Base-by-base conservation (phyloP, 2,888 invertebrate genomes). In the Aleiodes testaceus region DNA sequence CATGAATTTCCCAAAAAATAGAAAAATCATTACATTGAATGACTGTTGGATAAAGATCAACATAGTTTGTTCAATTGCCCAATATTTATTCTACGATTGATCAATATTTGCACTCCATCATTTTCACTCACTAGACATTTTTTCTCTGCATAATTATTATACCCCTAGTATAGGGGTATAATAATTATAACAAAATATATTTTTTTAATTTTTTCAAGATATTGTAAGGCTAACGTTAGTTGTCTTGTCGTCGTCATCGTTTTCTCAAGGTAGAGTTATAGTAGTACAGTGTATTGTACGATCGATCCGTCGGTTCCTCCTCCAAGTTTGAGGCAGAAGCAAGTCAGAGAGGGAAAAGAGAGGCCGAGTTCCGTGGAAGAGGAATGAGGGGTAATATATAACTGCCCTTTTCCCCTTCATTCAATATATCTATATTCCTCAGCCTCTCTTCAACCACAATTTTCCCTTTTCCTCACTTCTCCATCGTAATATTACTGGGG, bases 61-160 rank as follows among this genome's bases (percentile, higher is more conserved):
- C 36, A 36, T 36, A 6, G 36, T 9, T 36, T 36, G 0, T 1
- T 36, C 36, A 36, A 36, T 36, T 36, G 36, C 49, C 2, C n/a
- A 14, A 16, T 49, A 14, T 16, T 14, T 16, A 16, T 16, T 16
- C 14, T 14, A 55, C 30, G 36, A 55, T 55, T 36, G 14, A 36
- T 55, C 55, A 55, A 55, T 55, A 36, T 55, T 55, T 55, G 55
- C n/a, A 4, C 30, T 55, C 55, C 9, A 36, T 55, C n/a, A 55
- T 55, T 30, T 16, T 36, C 55, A 9, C 14, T n/a, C 36, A 36
- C 50, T 6, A 50, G 50, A 50, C 16, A 50, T 36, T 6, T 36
- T 36, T n/a, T n/a, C n/a, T 2, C 36, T 36, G 36, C 14, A 30
- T 14, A 30, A 14, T 14, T 14, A 16, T n/a, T 3, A 14, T 4